Base-by-base conservation (phyloP, 2,888 invertebrate species). In the Mythimna vitellina region DNA sequence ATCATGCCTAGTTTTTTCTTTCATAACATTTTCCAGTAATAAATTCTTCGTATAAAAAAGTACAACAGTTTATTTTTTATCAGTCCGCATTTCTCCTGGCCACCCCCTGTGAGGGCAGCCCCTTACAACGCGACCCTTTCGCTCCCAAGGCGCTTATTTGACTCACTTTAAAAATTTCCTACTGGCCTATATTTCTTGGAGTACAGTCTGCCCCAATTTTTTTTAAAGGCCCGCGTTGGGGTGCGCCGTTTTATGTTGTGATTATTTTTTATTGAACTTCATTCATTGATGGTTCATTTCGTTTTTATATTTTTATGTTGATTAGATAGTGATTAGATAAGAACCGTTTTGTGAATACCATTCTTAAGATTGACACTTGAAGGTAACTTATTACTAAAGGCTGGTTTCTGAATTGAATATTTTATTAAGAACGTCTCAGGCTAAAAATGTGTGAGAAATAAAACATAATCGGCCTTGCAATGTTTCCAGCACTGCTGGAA, bases 121-220 rank as follows among this genome's bases (percentile, higher is more conserved):
- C 86, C 82, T 82, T 70, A 86, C 84, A 89, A 87, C 87, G 89
- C 88, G 88, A 89, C 92, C 92, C 90, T 91, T 90, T 89, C 84
- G 86, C 85, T 90, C 93, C 92, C 92, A 80, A 84, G 90, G 82
- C 92, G 87, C 88, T 90, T 92, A 92, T 92, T 92, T 89, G 90
- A 89, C 89, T 88, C 91, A 87, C 89, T 93, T 93, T 92, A 91
- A 93, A 93, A 86, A 92, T 90, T 89, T 90, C 92, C 91, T 88
- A 89, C 86, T 92, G 91, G 83, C 92, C 92, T 90, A 90, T 88
- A 90, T 92, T 89, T 85, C 66, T 76, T 68, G 65, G 35, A 22
- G 73, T 86, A 85, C 86, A 82, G 71, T 82, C 76, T 32, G 53
- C 63, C 73, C 73, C 69, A 67, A 63, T 35, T 74, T 73, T 79